phyloP scores from a whole-genome alignment of 2,888 invertebrate genomes.

The Sturmia bella region DNA sequence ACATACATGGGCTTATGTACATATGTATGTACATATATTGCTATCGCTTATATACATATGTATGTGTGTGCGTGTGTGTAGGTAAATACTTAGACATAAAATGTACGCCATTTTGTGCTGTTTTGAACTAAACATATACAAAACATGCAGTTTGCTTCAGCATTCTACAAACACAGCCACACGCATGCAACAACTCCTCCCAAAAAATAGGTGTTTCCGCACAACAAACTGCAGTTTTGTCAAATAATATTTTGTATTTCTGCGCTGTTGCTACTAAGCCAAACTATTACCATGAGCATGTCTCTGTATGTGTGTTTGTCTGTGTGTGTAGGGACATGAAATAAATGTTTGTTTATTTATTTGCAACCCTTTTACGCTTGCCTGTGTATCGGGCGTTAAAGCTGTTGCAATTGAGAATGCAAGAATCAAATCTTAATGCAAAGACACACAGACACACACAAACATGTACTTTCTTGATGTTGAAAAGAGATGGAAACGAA shows the following conservation, averaged over 20 bases:
- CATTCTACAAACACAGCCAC: too few relatives aligned
- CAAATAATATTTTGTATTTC: conserved; percentile 6
- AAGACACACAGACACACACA: not conserved
- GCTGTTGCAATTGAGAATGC: conserved; percentile 13
- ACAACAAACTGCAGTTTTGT: conserved; percentile 43
- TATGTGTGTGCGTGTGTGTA: not conserved
- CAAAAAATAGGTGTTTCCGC: conserved; percentile 58
- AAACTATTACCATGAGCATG: not conserved
- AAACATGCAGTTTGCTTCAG: not conserved
- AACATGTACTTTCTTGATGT: conserved; percentile 2
- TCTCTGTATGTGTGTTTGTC: not conserved
- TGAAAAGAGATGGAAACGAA: conserved; percentile 50
- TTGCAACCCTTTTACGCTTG: conserved; percentile 38
- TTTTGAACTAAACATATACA: conserved; percentile 35
- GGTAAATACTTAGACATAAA: too few relatives aligned
- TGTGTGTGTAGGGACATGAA: conserved; percentile 25
- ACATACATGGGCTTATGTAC: not conserved
- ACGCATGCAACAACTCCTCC: conserved; percentile 62
- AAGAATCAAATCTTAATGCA: conserved; percentile 35
- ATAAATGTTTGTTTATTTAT: conserved; percentile 48
- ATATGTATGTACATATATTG: not conserved
- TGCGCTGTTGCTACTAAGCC: conserved; percentile 39
- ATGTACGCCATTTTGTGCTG: conserved; percentile 33
- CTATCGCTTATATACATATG: conserved; percentile 15
- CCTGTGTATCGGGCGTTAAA: not conserved